Evolutionary conservation across 2,113 vertebrate genomes (phyloP), one percentile per base, ranked within the genome.

Genomic region (Eulemur rufifrons): DNA sequence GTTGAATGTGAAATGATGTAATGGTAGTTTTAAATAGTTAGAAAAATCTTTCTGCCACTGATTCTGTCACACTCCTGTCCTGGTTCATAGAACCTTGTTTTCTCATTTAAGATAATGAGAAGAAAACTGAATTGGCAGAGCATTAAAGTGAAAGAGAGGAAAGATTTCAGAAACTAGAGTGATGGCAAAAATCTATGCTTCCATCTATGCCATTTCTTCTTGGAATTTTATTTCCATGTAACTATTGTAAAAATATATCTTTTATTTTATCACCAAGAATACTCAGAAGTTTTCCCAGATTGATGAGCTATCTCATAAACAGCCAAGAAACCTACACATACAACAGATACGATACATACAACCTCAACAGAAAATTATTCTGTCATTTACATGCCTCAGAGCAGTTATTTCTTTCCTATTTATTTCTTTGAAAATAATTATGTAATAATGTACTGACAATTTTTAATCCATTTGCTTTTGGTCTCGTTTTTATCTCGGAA

Each of bases 191-290:
- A 94, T 64, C 42, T 42, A 5, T 86, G 9, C 34, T 84, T 84
- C 45, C 29, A 80, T 77, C 17, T 17, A 23, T 69, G 81, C 1
- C 21, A 74, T 84, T 83, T 96, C 66, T 63, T n/a, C 94, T 97
- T 98, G 80, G 92, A 96, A 97, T 98, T 96, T 95, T 97, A 94
- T 97, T 97, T 97, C 50, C 87, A 42, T 97, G 95, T 97, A 96
- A 81, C 95, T 97, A 96, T 97, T 97, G 2, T 0, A 95, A 98
- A 56, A 97, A 97, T 86, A 92, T 83, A 76, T 29, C 64, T 74
- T 97, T 85, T 93, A 88, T 83, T 98, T 98, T 96, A 91, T 93
- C 81, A 93, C 91, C 86, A 92, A 97, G 77, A 95, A 95, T 91
- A 94, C 97, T 95, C 61, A 32, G 68, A 93, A 74, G 34, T 97